Evolutionary conservation across 2,797 vertebrate genomes (phyloP).

Genomic region (Falco rusticolus): DNA sequence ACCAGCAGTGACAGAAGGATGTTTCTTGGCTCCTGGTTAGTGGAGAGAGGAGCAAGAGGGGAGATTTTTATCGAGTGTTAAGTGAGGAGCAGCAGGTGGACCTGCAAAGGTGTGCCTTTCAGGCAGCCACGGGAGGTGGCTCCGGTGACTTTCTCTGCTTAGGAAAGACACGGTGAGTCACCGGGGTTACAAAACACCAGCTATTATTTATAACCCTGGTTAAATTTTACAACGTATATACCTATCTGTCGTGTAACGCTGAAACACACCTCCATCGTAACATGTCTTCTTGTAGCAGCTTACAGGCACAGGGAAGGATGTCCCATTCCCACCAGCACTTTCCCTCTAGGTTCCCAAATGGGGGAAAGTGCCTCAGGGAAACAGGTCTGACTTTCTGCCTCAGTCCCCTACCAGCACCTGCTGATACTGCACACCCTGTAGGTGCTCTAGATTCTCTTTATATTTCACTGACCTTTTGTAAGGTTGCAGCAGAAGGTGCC

Average conservation of each 20-base stretch:
- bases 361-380: not conserved
- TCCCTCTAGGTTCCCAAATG: not conserved
- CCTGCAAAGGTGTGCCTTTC: constrained; percentile 21
- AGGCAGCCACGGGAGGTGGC: constrained; percentile 27
- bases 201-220: not conserved
- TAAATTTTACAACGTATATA: not conserved
- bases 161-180: constrained; percentile 44
- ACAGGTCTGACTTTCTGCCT: not conserved
- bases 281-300: not conserved
- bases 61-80: constrained; percentile 64
- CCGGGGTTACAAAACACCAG: constrained; percentile 42
- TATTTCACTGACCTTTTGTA: not conserved
- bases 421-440: not conserved
- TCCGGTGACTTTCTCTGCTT: constrained; percentile 55
- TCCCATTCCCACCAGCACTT: not conserved
- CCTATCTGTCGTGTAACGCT: not conserved
- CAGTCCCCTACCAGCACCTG: not conserved
- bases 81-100: constrained; percentile 64
- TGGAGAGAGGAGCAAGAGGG: constrained; percentile 52
- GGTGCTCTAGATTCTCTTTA: not conserved
- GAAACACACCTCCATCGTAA: not conserved
- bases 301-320: not conserved
- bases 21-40: constrained; percentile 34
- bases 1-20: constrained; percentile 39
- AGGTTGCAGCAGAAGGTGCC: not conserved